Evolutionary conservation across 2,113 vertebrate genomes (phyloP).

Genomic region (Bothrops jararaca): DNA sequence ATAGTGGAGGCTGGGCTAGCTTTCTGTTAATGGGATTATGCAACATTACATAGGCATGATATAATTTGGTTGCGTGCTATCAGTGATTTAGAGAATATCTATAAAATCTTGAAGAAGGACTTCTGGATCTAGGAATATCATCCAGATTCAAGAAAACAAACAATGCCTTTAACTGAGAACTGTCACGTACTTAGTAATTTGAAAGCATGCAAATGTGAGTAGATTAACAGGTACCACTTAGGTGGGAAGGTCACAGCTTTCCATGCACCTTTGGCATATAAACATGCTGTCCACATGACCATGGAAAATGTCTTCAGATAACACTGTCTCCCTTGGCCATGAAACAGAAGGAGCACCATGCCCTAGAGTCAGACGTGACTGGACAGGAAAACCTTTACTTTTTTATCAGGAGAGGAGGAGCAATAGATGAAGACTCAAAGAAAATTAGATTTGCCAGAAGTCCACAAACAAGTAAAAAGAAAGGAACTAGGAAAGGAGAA

Average conservation of each 20-base stretch:
- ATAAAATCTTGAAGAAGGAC: neutral
- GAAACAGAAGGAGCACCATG: neutral
- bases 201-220: neutral
- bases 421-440: neutral
- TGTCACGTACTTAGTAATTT: neutral
- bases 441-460: neutral
- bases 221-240: neutral
- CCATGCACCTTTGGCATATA: neutral
- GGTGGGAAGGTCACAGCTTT: neutral
- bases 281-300: neutral
- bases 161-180: neutral
- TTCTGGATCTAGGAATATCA: neutral
- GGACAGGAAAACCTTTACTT: neutral
- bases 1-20: neutral
- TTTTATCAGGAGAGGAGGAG: neutral
- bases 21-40: neutral
- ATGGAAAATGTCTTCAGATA: neutral
- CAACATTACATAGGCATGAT: neutral
- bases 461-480: neutral
- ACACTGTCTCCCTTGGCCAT: neutral
- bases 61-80: neutral
- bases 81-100: neutral
- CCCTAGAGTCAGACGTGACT: neutral
- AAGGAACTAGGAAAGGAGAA: neutral
- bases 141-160: neutral